Conservation (phyloP, 2,888 invertebrate genomes). For the Drosophila kanekoi region DNA sequence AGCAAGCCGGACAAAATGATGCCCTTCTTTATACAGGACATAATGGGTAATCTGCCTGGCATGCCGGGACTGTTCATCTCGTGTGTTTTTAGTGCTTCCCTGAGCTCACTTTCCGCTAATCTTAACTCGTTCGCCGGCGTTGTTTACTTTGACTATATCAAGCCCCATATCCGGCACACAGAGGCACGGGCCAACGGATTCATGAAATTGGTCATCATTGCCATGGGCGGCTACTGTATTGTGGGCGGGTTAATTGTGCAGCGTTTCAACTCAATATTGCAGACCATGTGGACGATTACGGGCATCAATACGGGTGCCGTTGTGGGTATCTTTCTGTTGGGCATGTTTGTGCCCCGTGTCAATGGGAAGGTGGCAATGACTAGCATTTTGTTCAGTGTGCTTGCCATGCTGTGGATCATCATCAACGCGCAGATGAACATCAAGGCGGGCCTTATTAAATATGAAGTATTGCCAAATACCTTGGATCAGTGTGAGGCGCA, state of each 20-base stretch:
- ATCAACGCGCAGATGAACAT: slow-evolving; percentile 77
- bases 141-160: slow-evolving; percentile 87
- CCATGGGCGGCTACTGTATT: slow-evolving; percentile 87
- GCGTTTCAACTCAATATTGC: slow-evolving; percentile 86
- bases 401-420: slow-evolving; percentile 80
- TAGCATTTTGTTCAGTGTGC: slow-evolving; percentile 79
- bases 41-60: slow-evolving; percentile 86
- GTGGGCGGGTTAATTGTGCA: slow-evolving; percentile 85
- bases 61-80: slow-evolving; percentile 88
- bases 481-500: slow-evolving; percentile 76
- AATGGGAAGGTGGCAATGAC: slow-evolving; percentile 85
- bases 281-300: slow-evolving; percentile 85
- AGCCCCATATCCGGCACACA: slow-evolving; percentile 83
- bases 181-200: slow-evolving; percentile 86
- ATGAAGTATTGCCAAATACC: slow-evolving; percentile 74
- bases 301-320: slow-evolving; percentile 87
- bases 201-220: slow-evolving; percentile 85
- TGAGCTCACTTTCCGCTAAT: slow-evolving; percentile 87
- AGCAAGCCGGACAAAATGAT: slow-evolving; percentile 86
- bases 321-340: slow-evolving; percentile 89
- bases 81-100: slow-evolving; percentile 87
- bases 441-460: slow-evolving; percentile 72
- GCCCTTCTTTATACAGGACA: slow-evolving; percentile 87
- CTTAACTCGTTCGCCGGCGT: slow-evolving; percentile 87
- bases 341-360: slow-evolving; percentile 89